Evolutionary conservation across 53 echinoderm and acorn worm genomes (phyloP).

Genomic region (Stichopus horrens): DNA sequence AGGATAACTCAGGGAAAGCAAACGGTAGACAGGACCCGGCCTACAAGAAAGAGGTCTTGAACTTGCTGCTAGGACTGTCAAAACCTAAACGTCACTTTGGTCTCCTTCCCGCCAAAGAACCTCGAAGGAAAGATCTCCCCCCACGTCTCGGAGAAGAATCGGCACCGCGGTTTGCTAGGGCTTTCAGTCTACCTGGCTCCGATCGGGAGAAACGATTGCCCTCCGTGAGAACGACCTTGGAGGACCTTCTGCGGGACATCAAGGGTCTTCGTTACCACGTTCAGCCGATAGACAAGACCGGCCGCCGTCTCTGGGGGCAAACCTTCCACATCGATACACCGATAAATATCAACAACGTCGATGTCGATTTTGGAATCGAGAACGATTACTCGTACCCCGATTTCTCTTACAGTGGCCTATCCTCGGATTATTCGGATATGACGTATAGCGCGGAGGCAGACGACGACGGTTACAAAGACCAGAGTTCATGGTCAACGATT

Average conservation of each 20-base stretch:
- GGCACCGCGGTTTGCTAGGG: conserved; percentile 29
- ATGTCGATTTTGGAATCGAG: not conserved
- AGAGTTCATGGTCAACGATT: not conserved
- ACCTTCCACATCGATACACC: conserved; percentile 16
- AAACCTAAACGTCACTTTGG: conserved; percentile 41
- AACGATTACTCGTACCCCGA: not conserved
- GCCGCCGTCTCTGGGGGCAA: not conserved
- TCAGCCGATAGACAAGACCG: not conserved
- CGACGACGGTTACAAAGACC: not conserved
- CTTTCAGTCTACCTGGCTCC: conserved; percentile 9
- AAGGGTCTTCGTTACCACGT: not conserved
- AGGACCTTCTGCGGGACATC: not conserved
- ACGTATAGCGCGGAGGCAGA: not conserved
- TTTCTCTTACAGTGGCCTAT: not conserved
- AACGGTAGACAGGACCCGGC: not conserved
- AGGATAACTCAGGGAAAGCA: not conserved
- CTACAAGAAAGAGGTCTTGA: conserved; percentile 6
- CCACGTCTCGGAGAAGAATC: conserved; percentile 41
- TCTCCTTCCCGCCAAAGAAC: conserved; percentile 40
- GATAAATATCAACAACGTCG: conserved; percentile 30
- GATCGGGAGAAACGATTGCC: not conserved
- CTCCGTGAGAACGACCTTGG: not conserved
- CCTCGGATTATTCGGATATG: conserved; percentile 3
- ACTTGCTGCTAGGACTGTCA: not conserved
- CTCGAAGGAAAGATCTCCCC: conserved; percentile 36